Conservation (phyloP, 2,797 vertebrate species). For the Rhynchotus rufescens region DNA sequence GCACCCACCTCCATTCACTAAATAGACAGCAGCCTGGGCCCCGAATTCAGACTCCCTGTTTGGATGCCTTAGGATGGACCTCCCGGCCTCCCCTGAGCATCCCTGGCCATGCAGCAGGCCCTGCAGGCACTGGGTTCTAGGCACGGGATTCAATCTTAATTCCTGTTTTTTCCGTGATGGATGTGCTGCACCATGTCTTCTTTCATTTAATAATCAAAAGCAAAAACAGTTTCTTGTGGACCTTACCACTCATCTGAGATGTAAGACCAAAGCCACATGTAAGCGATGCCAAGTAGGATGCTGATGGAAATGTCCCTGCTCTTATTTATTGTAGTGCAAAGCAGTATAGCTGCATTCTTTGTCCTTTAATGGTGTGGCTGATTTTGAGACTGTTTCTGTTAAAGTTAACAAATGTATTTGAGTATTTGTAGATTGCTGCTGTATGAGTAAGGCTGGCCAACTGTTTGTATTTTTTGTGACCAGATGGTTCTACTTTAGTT, state of each 20-base stretch:
- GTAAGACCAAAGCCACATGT: neutral
- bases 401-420: conserved; percentile 20
- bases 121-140: no score
- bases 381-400: conserved; percentile 40
- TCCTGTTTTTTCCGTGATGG: neutral
- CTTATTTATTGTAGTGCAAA: neutral
- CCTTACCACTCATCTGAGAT: neutral
- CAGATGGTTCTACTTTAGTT: conserved; percentile 35
- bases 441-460: conserved; percentile 29
- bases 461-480: neutral
- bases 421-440: conserved; percentile 9
- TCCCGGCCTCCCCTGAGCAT: neutral
- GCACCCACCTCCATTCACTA: neutral
- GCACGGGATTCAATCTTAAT: neutral
- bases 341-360: neutral
- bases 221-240: neutral
- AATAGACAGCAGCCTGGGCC: neutral
- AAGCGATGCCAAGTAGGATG: neutral
- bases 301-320: neutral
- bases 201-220: neutral
- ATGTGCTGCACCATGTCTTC: neutral
- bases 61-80: neutral
- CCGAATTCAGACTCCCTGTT: neutral
- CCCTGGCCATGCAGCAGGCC: neutral
- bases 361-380: conserved; percentile 21